phyloP scores from a whole-genome alignment of 2,888 invertebrate genomes.

The Agriopis leucophaearia region DNA sequence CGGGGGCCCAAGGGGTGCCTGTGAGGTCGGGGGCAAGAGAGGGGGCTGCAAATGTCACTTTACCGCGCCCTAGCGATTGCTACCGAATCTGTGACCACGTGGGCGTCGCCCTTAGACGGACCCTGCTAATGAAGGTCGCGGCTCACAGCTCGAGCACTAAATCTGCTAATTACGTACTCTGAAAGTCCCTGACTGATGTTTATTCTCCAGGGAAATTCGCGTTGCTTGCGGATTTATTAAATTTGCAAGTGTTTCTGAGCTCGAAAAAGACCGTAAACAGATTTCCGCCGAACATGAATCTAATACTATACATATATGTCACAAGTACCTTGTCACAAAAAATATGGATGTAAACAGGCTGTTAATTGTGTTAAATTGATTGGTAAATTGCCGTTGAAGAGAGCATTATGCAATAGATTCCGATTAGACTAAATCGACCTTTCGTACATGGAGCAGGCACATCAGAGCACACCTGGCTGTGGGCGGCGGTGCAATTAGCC shows the following conservation, averaged over 20 bases:
- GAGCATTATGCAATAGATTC: slow-evolving; percentile 40
- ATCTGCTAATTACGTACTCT: slow-evolving; percentile 47
- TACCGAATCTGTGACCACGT: slow-evolving; percentile 45
- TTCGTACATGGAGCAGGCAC: slow-evolving; percentile 50
- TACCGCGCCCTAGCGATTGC: slow-evolving; percentile 48
- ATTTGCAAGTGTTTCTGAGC: slow-evolving; percentile 16
- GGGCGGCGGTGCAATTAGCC: slow-evolving; percentile 55
- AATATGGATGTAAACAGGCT: not conserved
- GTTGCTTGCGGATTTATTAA: slow-evolving; percentile 37
- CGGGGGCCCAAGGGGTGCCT: slow-evolving; percentile 51
- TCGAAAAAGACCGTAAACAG: not conserved
- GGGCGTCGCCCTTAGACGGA: slow-evolving; percentile 55
- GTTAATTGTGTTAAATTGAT: slow-evolving; percentile 13
- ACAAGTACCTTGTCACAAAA: not conserved
- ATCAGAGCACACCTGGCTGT: slow-evolving; percentile 56
- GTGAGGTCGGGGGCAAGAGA: slow-evolving; percentile 45
- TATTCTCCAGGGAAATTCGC: slow-evolving; percentile 29
- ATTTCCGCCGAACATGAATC: slow-evolving; percentile 1
- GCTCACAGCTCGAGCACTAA: slow-evolving; percentile 45
- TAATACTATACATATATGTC: not conserved
- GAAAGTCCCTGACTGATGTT: slow-evolving; percentile 36
- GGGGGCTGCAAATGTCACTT: slow-evolving; percentile 65
- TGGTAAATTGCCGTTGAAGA: slow-evolving; percentile 12
- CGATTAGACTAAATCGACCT: slow-evolving; percentile 54
- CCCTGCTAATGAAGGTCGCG: slow-evolving; percentile 62